A percentile compares a stretch with the other conserved stretches of the same genome.
Conservation (phyloP, 2,888 invertebrate genomes). For the Schizotus pectinicornis region DNA sequence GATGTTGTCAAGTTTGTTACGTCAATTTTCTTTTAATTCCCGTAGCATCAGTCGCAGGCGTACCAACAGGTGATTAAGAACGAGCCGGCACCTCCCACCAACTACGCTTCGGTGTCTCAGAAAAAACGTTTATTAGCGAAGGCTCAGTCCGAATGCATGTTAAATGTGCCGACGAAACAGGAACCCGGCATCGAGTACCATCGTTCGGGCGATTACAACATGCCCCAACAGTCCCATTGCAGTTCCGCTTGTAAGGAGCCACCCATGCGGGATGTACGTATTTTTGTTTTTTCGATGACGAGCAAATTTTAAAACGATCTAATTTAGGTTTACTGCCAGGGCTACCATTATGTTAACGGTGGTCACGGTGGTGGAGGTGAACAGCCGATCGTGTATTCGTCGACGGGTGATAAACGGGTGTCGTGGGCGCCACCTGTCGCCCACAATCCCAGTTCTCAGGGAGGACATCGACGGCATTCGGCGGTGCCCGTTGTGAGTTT, state of each 20-base stretch:
- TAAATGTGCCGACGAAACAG: slow-evolving; percentile 67
- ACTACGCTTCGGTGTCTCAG: slow-evolving; percentile 75
- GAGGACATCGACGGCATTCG: slow-evolving; percentile 51
- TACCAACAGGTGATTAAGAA: slow-evolving; percentile 60
- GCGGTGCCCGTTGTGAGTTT: slow-evolving; percentile 57
- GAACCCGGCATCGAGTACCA: slow-evolving; percentile 60
- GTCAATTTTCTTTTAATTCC: not conserved
- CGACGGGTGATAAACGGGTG: slow-evolving; percentile 62
- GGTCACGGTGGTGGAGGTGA: slow-evolving; percentile 52
- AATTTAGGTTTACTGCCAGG: slow-evolving; percentile 17
- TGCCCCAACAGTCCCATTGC: slow-evolving; percentile 50
- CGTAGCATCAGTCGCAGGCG: slow-evolving; percentile 45
- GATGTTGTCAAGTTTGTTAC: no score
- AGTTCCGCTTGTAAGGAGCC: slow-evolving; percentile 62
- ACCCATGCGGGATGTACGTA: slow-evolving; percentile 43
- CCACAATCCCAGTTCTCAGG: slow-evolving; percentile 40
- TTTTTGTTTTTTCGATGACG: slow-evolving; percentile 1
- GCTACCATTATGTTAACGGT: slow-evolving; percentile 40
- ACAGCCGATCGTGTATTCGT: slow-evolving; percentile 46
- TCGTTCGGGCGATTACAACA: slow-evolving; percentile 51
- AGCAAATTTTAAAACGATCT: not conserved
- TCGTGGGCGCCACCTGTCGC: slow-evolving; percentile 64
- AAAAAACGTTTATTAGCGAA: slow-evolving; percentile 89
- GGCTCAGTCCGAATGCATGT: slow-evolving; percentile 78
- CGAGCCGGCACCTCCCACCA: slow-evolving; percentile 60